Base-by-base conservation (phyloP, 2,113 vertebrate genomes). In the Grammomys dolichurus region DNA sequence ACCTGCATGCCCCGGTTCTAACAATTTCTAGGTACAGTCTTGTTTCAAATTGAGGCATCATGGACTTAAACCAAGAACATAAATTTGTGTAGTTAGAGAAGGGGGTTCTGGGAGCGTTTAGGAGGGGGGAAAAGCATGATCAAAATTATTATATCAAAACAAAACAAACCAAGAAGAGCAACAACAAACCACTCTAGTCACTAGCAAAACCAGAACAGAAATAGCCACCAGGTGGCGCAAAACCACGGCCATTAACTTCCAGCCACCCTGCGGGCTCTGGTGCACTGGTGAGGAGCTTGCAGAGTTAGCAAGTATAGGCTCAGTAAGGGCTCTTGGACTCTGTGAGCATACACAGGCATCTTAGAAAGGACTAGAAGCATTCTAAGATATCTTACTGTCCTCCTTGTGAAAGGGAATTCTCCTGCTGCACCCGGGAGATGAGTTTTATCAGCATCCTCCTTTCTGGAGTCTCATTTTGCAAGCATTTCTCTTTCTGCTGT, bases 141-240 rank as follows among this genome's bases (percentile, higher is more conserved):
- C 81, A 31, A 65, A 31, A 65, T 19, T 65, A 43, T 63, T 63
- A 63, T 63, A 46, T 19, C 58, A 63, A 63, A 84, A 63, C 81
- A 60, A 82, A 58, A 24, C 80, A 16, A 14, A n/a, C 78, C 13
- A 14, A 6, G 4, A 60, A 5, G n/a, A 48, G 7, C 13, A 43
- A n/a, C 48, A 51, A 60, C 40, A 82, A 24, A 2, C 31, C 12
- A 0, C n/a, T 46, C n/a, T 60, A 90, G 28, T 69, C 22, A 33
- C 60, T 16, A 14, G 28, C 36, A 85, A 87, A 6, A 43, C 54
- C 5, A 5, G 65, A 77, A 60, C 77, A 75, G 46, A 90, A 90
- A 76, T 40, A 54, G 51, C 97, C 94, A 95, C 76, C 24, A 95
- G 91, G 81, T 93, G 95, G 93, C 2, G 20, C 89, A 36, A 94